A percentile compares a stretch with the other conserved stretches of the same genome.
These are phyloP conservation scores for Hybognathus amarus DNA, from an alignment of 2,797 vertebrate genomes.

Conservation along the genomic window DNA sequence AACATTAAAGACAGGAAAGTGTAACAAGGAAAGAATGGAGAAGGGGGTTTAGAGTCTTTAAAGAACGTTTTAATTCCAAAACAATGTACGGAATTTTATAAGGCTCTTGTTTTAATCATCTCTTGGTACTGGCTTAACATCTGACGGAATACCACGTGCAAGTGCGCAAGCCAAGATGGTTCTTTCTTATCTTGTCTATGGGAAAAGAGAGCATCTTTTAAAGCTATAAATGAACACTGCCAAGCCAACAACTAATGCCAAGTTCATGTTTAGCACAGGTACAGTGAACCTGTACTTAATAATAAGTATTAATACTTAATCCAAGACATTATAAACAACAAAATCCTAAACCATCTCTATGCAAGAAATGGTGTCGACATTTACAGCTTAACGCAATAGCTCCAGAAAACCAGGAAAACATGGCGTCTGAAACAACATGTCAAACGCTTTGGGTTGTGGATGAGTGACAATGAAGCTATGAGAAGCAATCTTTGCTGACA, in stretches of 20 bases:
- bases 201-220: neutral
- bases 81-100: constrained; percentile 25
- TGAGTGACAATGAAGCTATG: neutral
- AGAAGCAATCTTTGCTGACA: constrained; percentile 21
- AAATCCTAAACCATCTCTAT: neutral
- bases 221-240: neutral
- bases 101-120: constrained; percentile 41
- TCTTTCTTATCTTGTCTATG: neutral
- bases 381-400: neutral
- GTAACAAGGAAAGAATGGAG: neutral
- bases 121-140: neutral
- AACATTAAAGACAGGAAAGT: neutral
- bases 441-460: constrained; percentile 8
- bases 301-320: too few species aligned
- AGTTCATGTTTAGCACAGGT: neutral
- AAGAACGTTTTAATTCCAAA: neutral
- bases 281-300: neutral
- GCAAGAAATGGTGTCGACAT: neutral
- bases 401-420: neutral
- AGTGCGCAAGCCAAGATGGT: neutral
- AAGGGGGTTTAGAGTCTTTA: constrained; percentile 3
- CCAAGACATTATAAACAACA: neutral
- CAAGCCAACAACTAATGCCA: neutral
- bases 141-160: constrained; percentile 19
- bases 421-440: constrained; percentile 30